Evolutionary conservation across 2,888 invertebrate genomes (phyloP).

Genomic region (Ptychoptera contaminata): DNA sequence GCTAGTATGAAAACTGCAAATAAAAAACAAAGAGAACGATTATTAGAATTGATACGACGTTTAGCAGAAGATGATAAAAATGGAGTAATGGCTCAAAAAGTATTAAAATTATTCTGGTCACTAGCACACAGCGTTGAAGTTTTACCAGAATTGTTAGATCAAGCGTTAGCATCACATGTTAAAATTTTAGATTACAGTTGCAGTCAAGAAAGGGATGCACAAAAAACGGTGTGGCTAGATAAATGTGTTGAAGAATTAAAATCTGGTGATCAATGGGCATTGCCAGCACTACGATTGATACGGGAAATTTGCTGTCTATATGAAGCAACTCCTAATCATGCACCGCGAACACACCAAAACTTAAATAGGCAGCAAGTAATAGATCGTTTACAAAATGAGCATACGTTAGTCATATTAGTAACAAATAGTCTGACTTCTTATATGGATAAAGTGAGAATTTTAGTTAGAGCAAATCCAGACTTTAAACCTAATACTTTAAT

Average conservation of each 20-base stretch:
- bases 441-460: slow-evolving; percentile 67
- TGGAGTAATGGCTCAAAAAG: slow-evolving; percentile 97
- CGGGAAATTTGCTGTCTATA: slow-evolving; percentile 90
- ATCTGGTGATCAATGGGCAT: slow-evolving; percentile 75
- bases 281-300: slow-evolving; percentile 90
- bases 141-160: slow-evolving; percentile 93
- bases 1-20: slow-evolving; percentile 91
- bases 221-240: slow-evolving; percentile 89
- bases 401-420: slow-evolving; percentile 84
- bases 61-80: slow-evolving; percentile 97
- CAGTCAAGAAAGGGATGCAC: slow-evolving; percentile 90
- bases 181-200: slow-evolving; percentile 97
- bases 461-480: slow-evolving; percentile 38
- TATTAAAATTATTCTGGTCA: slow-evolving; percentile 89
- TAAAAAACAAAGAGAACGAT: slow-evolving; percentile 88
- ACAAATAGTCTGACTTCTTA: slow-evolving; percentile 82
- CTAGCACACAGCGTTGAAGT: slow-evolving; percentile 92
- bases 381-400: slow-evolving; percentile 77
- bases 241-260: slow-evolving; percentile 93
- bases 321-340: slow-evolving; percentile 44
- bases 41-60: slow-evolving; percentile 84
- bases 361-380: slow-evolving; percentile 59
- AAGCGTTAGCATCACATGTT: slow-evolving; percentile 85
- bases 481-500: slow-evolving; percentile 63
- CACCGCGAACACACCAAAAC: slow-evolving; percentile 28